Base-by-base conservation (phyloP, 1,140 invertebrate species). In the Probaryconus sp. region DNA sequence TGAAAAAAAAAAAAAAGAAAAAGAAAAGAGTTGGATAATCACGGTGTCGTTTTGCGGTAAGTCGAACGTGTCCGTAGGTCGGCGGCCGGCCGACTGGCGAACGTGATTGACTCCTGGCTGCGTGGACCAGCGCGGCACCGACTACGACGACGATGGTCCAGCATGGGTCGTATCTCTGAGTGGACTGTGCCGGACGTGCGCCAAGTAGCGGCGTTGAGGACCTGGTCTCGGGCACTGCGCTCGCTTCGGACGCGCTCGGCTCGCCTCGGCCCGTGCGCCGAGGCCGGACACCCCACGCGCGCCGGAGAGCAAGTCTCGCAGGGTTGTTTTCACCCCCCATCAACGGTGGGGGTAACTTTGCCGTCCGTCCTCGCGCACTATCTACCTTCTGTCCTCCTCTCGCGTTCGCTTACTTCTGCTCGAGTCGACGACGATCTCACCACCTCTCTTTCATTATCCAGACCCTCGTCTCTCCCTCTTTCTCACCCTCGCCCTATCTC, bases 121-220 rank as follows among this genome's bases (percentile, higher is more conserved):
- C 82, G 82, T 85, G 84, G 84, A 85, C 84, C 83, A 80, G 81
- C 80, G 78, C 81, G 69, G 63, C 74, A 72, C 63, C 63, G 74
- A 69, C 68, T 58, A 83, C 81, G 80, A 83, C 80, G 80, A 83
- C 82, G 81, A 81, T 83, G 83, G 86, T 88, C 86, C 86, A 85
- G 85, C 86, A 84, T 85, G 84, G 84, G 84, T 85, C 86, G 86
- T 87, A 87, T 86, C 85, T 83, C 81, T 83, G 80, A 88, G 85
- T 88, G 87, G 87, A 88, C 87, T 88, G 86, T 86, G 85, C 84
- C 81, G 85, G 83, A 87, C 85, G 84, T 84, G 84, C 84, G 84
- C 83, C 84, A 79, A 77, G 83, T 84, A 80, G 83, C 79, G 81
- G 80, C 83, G 84, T 83, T 81, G 79, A 81, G 82, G 81, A 82